Evolutionary conservation across 2,113 vertebrate species (phyloP).

Genomic region (Eulemur macaco): DNA sequence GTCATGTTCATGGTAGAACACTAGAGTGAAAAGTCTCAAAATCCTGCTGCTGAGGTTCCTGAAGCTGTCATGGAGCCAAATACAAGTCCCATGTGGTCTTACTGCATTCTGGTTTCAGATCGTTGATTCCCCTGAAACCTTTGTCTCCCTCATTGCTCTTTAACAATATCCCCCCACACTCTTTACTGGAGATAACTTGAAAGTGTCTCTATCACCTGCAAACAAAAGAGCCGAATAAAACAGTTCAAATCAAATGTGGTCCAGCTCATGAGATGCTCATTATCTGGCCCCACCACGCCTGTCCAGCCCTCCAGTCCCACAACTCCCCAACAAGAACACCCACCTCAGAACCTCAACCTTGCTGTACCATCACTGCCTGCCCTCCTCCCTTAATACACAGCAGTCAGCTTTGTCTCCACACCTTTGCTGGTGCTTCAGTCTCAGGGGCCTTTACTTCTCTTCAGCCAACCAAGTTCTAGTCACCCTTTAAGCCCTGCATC

Average conservation of each 20-base stretch:
- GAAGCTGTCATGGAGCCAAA: not conserved
- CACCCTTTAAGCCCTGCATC: not conserved
- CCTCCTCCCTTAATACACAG: not conserved
- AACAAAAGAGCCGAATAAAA: conserved; percentile 41
- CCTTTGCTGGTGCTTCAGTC: not conserved
- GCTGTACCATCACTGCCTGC: not conserved
- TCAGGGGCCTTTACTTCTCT: not conserved
- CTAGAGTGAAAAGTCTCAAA: not conserved
- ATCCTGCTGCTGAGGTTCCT: not conserved
- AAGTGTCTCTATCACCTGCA: not conserved
- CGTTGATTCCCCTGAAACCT: not conserved
- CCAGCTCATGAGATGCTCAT: not conserved
- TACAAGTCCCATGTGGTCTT: not conserved
- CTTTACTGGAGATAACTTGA: conserved; percentile 17
- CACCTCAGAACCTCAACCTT: not conserved
- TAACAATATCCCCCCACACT: not conserved
- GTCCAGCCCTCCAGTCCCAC: not conserved
- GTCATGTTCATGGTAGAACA: not conserved
- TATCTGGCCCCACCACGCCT: not conserved
- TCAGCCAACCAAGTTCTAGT: not conserved
- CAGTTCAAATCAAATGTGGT: not conserved
- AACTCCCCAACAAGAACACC: not conserved
- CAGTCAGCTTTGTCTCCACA: not conserved
- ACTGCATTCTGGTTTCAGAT: not conserved
- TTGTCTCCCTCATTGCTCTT: not conserved